These are phyloP conservation scores for Siphamia tubifer DNA, from an alignment of 2,113 vertebrate genomes.

Conservation along the genomic window DNA sequence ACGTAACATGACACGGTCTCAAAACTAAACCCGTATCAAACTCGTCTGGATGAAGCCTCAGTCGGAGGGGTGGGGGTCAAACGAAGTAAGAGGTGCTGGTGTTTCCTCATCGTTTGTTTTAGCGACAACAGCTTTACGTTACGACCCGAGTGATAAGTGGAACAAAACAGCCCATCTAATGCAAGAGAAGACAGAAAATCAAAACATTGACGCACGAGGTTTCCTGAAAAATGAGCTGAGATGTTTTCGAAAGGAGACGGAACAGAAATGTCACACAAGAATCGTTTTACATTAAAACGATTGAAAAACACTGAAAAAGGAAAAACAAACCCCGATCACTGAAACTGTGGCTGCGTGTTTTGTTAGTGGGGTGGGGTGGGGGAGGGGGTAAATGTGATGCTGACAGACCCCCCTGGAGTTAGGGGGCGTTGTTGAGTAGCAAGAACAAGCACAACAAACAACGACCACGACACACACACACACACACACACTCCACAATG, in stretches of 20 bases:
- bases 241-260: not conserved
- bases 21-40: too few relatives aligned
- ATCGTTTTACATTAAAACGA: not conserved
- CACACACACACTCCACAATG: constrained; percentile 13
- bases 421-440: not conserved
- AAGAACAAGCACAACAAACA: constrained; percentile 22
- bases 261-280: constrained; percentile 16
- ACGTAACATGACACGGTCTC: too few relatives aligned
- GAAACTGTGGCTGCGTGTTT: constrained; percentile 11
- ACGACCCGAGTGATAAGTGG: constrained; percentile 10
- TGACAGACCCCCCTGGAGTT: constrained; percentile 5
- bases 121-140: constrained; percentile 25
- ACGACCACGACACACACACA: constrained; percentile 22
- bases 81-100: constrained; percentile 21
- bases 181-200: constrained; percentile 30
- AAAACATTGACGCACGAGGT: constrained; percentile 9
- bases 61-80: constrained; percentile 8
- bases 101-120: constrained; percentile 31
- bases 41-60: too few relatives aligned
- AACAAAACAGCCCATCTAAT: constrained; percentile 34
- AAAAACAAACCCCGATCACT: not conserved
- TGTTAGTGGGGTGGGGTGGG: too few relatives aligned
- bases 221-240: not conserved
- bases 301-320: constrained; percentile 4
- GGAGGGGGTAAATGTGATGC: not conserved